Conservation (phyloP, 2,888 invertebrate genomes). For the Drosophila monieri region DNA sequence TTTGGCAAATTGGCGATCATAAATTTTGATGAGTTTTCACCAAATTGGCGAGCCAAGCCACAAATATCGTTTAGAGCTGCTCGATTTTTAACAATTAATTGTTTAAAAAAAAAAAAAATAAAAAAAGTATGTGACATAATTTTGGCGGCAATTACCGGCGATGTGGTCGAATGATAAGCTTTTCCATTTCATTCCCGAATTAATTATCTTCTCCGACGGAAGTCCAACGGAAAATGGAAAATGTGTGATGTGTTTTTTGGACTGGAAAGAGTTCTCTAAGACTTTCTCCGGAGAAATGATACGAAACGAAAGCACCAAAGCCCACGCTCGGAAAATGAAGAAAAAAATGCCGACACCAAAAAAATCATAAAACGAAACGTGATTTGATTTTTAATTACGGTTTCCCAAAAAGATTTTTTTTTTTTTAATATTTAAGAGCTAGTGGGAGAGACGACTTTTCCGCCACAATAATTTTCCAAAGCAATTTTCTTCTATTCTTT, state of each 20-base stretch:
- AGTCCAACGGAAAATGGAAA: conserved; percentile 44
- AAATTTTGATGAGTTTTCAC: conserved; percentile 36
- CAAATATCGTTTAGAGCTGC: conserved; percentile 13
- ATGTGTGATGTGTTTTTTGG: conserved; percentile 43
- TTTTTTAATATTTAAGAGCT: too few species aligned
- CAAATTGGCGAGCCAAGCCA: conserved; percentile 12
- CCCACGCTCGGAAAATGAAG: conserved; percentile 61
- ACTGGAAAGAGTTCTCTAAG: background rate
- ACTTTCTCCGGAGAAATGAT: conserved; percentile 62
- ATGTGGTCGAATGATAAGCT: conserved; percentile 52
- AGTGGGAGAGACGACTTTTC: conserved; percentile 12
- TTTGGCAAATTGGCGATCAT: conserved; percentile 16
- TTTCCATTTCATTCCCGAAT: conserved; percentile 48
- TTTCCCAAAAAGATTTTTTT: conserved; percentile 11
- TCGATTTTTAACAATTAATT: conserved; percentile 68
- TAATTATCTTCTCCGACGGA: conserved; percentile 67
- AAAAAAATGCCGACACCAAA: conserved; percentile 19
- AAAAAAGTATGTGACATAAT: conserved; percentile 64
- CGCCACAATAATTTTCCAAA: conserved; percentile 37
- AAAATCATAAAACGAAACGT: conserved; percentile 59
- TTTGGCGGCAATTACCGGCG: conserved; percentile 27
- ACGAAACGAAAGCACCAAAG: conserved; percentile 58
- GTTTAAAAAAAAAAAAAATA: conserved; percentile 2
- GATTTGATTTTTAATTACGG: conserved; percentile 74
- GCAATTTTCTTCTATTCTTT: background rate